Percentiles rank a stretch among this genome's conserved stretches.
Evolutionary conservation across 2,888 invertebrate species (phyloP).

Genomic region (Andrena bicolor): DNA sequence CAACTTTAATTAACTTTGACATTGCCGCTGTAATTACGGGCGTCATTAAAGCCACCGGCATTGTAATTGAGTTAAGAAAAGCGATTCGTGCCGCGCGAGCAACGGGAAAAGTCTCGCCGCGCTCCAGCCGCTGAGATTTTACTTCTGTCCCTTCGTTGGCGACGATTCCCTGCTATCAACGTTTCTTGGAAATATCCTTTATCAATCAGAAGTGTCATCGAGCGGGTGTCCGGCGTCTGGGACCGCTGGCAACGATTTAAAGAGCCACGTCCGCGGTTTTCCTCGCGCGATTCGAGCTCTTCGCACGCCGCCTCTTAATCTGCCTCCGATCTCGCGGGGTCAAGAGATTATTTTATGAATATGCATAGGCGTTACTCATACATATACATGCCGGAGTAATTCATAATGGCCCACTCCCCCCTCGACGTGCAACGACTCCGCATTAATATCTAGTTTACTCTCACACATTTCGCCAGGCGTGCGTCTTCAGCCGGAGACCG

Average conservation of each 20-base stretch:
- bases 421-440: slow-evolving; percentile 68
- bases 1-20: slow-evolving; percentile 77
- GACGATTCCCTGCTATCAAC: neutral
- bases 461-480: slow-evolving; percentile 51
- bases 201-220: too few species aligned
- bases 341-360: slow-evolving; percentile 75
- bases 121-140: slow-evolving; percentile 26
- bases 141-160: neutral
- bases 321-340: slow-evolving; percentile 72
- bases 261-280: slow-evolving; percentile 1
- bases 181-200: neutral
- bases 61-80: slow-evolving; percentile 76
- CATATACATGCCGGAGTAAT: slow-evolving; percentile 73
- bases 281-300: slow-evolving; percentile 36
- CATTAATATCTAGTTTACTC: slow-evolving; percentile 75
- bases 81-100: slow-evolving; percentile 64
- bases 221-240: too few species aligned
- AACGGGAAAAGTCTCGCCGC: slow-evolving; percentile 60
- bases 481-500: slow-evolving; percentile 16
- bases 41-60: slow-evolving; percentile 72
- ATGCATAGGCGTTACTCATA: slow-evolving; percentile 72
- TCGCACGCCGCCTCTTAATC: slow-evolving; percentile 62
- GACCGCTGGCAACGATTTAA: too few species aligned
- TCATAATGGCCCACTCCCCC: slow-evolving; percentile 73
- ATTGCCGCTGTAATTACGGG: slow-evolving; percentile 73